Evolutionary conservation across 2,888 invertebrate genomes (phyloP).

Genomic region (Quadroppia sp.): DNA sequence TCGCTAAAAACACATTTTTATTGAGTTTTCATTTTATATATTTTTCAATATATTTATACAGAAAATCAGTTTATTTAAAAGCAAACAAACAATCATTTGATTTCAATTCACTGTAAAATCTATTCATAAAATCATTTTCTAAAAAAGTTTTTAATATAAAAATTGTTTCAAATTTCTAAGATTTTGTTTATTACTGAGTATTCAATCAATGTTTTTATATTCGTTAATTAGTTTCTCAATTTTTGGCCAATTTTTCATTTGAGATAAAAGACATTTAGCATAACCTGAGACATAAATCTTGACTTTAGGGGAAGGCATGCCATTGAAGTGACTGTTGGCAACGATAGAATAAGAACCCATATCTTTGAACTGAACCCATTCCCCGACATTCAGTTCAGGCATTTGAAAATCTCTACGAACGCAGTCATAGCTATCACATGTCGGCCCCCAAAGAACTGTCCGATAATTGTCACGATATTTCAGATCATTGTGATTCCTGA

Average conservation of each 20-base stretch:
- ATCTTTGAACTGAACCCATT: slow-evolving; percentile 16
- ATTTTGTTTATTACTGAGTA: too few relatives aligned
- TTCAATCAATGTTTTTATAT: neutral
- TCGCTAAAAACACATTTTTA: neutral
- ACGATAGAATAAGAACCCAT: slow-evolving; percentile 22
- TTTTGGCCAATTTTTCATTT: slow-evolving; percentile 21
- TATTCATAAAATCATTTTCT: neutral
- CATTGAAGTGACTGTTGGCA: slow-evolving; percentile 1
- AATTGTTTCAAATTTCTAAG: too few relatives aligned
- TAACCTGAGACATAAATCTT: slow-evolving; percentile 1
- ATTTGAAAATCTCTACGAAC: neutral
- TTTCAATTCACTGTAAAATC: neutral
- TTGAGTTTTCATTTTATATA: neutral
- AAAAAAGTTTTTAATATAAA: too few relatives aligned
- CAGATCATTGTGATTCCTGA: neutral
- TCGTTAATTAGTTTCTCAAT: neutral
- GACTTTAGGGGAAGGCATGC: slow-evolving; percentile 20
- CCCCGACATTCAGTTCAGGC: slow-evolving; percentile 17
- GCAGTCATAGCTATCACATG: slow-evolving; percentile 31
- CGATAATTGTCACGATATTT: neutral
- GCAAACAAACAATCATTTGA: too few relatives aligned
- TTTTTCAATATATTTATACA: too few relatives aligned
- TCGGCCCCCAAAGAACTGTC: slow-evolving; percentile 17
- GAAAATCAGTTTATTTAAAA: too few relatives aligned
- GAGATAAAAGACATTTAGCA: neutral